Evolutionary conservation across 2,888 invertebrate species (phyloP), one percentile per base, ranked within the genome.

Genomic region (Caenorhabditis angaria): DNA sequence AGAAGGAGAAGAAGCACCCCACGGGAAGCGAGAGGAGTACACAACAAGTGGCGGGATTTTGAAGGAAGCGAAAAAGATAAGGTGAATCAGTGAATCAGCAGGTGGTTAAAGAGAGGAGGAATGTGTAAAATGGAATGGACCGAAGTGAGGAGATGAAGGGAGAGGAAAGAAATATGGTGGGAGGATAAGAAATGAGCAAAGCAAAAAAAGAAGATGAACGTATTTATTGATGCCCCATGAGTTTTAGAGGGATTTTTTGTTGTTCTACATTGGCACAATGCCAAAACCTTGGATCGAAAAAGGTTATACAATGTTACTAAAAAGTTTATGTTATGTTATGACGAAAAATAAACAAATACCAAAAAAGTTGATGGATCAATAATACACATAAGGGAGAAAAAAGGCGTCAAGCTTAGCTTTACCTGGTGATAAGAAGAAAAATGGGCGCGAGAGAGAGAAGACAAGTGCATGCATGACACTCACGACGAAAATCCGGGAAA

Each of bases 101-200:
- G 54, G 18, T 22, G n/a, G 41, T 22, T 47, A 59, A 25, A 41
- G 41, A 41, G 41, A 5, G 18, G 18, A 14, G 32, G 41, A 41
- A 41, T 12, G 60, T 58, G 41, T 51, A 41, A 50, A 41, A 65
- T 32, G 60, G 54, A 59, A 27, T 48, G 64, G 20, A 24, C 12
- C 51, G 60, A n/a, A 60, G 29, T 8, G 57, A 12, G n/a, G n/a
- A n/a, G n/a, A n/a, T n/a, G n/a, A 28, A 57, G 29, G 18, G 57
- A 57, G 29, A 28, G 29, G 18, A 20, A 28, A 12, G 48, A 14
- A 22, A 55, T 29, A 20, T 3, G 53, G 22, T 25, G 53, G 22
- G 53, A 53, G 22, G 41, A 41, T 14, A 18, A 5, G 41, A 41
- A 41, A 41, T 41, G 41, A 41, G 41, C 41, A 41, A 6, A n/a